Evolutionary conservation across 2,888 invertebrate genomes (phyloP).

Genomic region (Erebia palarica): DNA sequence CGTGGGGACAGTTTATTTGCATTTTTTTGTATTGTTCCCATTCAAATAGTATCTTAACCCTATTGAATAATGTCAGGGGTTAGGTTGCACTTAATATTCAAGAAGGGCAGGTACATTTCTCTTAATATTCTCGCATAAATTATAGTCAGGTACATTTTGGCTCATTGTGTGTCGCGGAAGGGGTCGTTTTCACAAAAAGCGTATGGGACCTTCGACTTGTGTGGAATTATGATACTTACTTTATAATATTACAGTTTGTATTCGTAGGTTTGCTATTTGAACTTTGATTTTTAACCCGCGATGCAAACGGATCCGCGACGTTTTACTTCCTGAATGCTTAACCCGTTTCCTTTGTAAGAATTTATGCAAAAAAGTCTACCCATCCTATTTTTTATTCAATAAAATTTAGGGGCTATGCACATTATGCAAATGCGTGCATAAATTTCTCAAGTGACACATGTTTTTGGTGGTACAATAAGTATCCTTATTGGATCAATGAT

Average conservation of each 20-base stretch:
- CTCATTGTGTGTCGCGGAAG: conserved; percentile 72
- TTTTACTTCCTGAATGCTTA: conserved; percentile 80
- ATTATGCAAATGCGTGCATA: conserved; percentile 84
- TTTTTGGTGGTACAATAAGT: conserved; percentile 44
- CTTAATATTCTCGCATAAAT: conserved; percentile 83
- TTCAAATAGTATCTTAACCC: conserved; percentile 82
- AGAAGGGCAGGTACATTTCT: conserved; percentile 83
- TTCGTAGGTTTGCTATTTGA: conserved; percentile 44
- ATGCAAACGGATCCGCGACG: conserved; percentile 68
- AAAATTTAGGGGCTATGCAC: conserved; percentile 82
- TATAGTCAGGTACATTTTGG: conserved; percentile 82
- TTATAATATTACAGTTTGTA: conserved; percentile 46
- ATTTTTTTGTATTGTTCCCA: conserved; percentile 78
- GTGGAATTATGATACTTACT: conserved; percentile 54
- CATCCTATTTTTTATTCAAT: conserved; percentile 84
- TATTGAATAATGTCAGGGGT: conserved; percentile 82
- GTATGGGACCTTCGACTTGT: conserved; percentile 47
- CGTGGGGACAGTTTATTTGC: conserved; percentile 82
- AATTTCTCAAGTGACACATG: conserved; percentile 68
- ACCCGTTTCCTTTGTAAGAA: conserved; percentile 82
- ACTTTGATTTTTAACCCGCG: conserved; percentile 58
- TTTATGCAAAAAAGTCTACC: conserved; percentile 83
- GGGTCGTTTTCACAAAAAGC: conserved; percentile 55
- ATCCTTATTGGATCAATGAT: conserved; percentile 41
- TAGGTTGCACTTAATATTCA: conserved; percentile 83